Conservation (phyloP, 2,888 invertebrate species). For the Athetis lepigone region DNA sequence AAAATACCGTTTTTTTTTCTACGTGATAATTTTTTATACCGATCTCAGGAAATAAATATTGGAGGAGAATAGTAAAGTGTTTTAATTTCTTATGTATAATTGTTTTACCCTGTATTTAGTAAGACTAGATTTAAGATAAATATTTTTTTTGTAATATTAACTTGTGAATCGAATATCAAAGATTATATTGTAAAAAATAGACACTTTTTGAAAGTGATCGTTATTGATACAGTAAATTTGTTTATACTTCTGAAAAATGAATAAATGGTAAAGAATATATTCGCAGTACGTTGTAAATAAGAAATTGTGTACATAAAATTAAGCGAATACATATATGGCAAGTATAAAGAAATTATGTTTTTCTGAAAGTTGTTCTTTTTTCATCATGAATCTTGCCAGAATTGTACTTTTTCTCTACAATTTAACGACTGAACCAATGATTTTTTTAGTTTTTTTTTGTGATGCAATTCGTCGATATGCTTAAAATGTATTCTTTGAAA, state of each 20-base stretch:
- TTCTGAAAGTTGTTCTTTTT: background rate
- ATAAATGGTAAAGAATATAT: background rate
- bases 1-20: constrained; percentile 47
- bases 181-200: background rate
- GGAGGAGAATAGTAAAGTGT: constrained; percentile 50
- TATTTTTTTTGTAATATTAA: constrained; percentile 28
- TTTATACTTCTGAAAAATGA: constrained; percentile 13
- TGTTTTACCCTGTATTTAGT: constrained; percentile 50
- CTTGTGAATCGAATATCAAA: constrained; percentile 4
- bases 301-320: background rate
- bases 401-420: constrained; percentile 13
- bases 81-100: constrained; percentile 58
- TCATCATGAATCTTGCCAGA: background rate
- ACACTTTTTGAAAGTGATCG: constrained; percentile 9
- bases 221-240: constrained; percentile 22
- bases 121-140: constrained; percentile 50
- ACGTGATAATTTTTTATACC: constrained; percentile 55
- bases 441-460: constrained; percentile 49
- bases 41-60: constrained; percentile 65
- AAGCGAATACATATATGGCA: background rate
- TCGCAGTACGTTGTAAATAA: constrained; percentile 1
- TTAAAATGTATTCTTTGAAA: constrained; percentile 50
- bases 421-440: constrained; percentile 15
- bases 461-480: constrained; percentile 32
- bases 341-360: background rate